Base-by-base conservation (phyloP, 1,140 invertebrate species). In the Drosophila sp. region DNA sequence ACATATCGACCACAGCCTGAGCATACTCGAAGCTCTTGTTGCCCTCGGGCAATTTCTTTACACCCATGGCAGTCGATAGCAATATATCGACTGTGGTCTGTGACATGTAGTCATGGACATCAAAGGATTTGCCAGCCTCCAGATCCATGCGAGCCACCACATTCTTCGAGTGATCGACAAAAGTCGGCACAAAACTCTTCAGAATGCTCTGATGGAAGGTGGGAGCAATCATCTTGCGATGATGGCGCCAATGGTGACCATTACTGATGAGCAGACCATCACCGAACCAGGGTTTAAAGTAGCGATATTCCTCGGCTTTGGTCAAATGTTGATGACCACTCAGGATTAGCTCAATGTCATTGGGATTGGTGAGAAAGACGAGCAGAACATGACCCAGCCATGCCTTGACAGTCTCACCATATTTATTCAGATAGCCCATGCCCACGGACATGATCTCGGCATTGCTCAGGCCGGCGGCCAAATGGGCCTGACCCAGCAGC, bases 181-280 rank as follows among this genome's bases (percentile, higher is more conserved):
- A 98, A 0, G 97, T 93, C 0, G 95, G 94, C 2, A 98, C 92
- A 83, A 99, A 99, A 27, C 96, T 96, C 87, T 98, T 97, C 2
- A 99, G 92, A 50, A 99, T 97, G 70, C 96, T 97, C 80, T 98
- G 95, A 91, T 99, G 98, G 92, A 99, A 99, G 1, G 98, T 96
- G 0, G 98, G 98, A 0, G 97, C 98, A 55, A 99, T 95, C 83
- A 98, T 94, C 93, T 98, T 98, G 11, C 98, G 93, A 76, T 98
- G 95, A 1, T 93, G 94, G 11, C 95, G 93, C 98, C 98, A 98
- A 93, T 98, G 97, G 50, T 95, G 94, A 29, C 97, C 96, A 27
- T 94, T 94, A 64, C 96, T 97, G 25, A 97, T 97, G 1, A 98
- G 93, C 3, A 98, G 92, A 60, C 97, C 97, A 77, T 97, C 95